Evolutionary conservation across 2,113 vertebrate species (phyloP), one percentile per base, ranked within the genome.

Genomic region (Leucopsar rothschildi): DNA sequence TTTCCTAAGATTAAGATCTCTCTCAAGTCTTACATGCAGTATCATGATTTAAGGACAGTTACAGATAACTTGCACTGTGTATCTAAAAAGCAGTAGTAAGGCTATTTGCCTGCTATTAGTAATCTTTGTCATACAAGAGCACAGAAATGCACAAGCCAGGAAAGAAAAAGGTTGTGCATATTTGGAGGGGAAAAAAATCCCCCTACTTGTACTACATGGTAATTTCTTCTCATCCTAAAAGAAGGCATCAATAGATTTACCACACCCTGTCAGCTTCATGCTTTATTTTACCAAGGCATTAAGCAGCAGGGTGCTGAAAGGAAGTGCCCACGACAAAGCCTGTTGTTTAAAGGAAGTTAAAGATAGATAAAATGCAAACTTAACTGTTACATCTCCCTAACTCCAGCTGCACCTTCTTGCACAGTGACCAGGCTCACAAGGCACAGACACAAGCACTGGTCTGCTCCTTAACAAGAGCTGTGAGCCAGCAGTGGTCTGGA

Each of bases 261-360:
- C 15, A 11, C 16, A 47, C 16, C 23, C 28, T 29, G 40, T 33
- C 45, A 85, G 45, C 80, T 92, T 78, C 31, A 22, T 0, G 2
- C 24, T 64, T 56, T 83, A 66, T 90, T 96, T 82, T 70, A 56
- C 65, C 47, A 39, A 70, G 76, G 47, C 29, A 56, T 78, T 66
- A 70, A 85, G 80, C 24, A 73, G 61, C 28, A 18, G 2, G 11
- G 49, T 5, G 23, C 68, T 86, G 80, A 92, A 86, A 88, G 88
- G 82, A 95, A 94, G 45, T 68, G 18, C n/a, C 53, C 71, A 4
- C 19, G 56, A 90, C 59, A 90, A 81, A 83, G 44, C 9, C 28
- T n/a, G 80, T n/a, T 88, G 86, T 33, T 93, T 44, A 81, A 82
- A 96, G 85, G 92, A 96, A 96, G 90, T 66, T 68, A 86, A n/a